Evolutionary conservation across 2,888 invertebrate species (phyloP).

Genomic region (Xylophagus ater): DNA sequence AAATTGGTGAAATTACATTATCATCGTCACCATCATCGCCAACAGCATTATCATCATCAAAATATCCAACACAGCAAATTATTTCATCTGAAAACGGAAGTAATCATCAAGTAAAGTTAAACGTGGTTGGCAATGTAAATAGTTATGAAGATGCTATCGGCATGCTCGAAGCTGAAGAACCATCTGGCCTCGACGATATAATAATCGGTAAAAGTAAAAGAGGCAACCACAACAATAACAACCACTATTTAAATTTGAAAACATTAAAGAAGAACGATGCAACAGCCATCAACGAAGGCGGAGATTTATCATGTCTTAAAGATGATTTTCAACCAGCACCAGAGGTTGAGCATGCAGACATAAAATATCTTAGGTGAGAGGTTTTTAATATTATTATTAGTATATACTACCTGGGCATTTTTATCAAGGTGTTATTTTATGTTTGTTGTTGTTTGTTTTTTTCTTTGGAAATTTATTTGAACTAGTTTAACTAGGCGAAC

Average conservation of each 20-base stretch:
- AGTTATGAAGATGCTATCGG: no score
- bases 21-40: no score
- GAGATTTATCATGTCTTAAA: slow-evolving; percentile 21
- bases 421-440: no score
- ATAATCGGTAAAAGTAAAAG: slow-evolving; percentile 6
- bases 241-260: slow-evolving; percentile 1
- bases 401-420: no score
- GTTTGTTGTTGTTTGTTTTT: background rate
- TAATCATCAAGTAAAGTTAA: background rate
- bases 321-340: slow-evolving; percentile 19
- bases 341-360: slow-evolving; percentile 18
- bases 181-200: slow-evolving; percentile 6
- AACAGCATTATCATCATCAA: background rate
- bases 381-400: background rate
- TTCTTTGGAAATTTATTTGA: no score
- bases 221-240: background rate
- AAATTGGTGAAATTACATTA: background rate
- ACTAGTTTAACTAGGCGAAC: no score
- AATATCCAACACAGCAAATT: slow-evolving; percentile 3
- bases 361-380: slow-evolving; percentile 20
- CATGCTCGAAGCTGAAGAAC: slow-evolving; percentile 7
- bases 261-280: slow-evolving; percentile 1
- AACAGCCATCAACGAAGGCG: slow-evolving; percentile 8
- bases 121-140: no score
- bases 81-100: slow-evolving; percentile 4